Base-by-base conservation (phyloP, 1,140 invertebrate genomes). In the Belonocnema kinseyi region DNA sequence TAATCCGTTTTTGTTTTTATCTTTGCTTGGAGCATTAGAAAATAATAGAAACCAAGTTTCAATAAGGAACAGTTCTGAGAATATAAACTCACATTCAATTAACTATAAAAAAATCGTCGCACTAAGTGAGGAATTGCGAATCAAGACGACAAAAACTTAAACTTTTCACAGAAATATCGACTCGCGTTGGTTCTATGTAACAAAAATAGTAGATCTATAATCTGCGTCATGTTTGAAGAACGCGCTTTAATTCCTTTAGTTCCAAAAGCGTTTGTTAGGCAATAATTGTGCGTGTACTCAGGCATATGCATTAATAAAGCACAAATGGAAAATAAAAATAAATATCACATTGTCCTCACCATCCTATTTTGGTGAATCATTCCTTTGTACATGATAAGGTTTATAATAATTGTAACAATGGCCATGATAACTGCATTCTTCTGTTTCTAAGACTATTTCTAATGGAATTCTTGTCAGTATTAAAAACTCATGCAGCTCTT, bases 261-360 rank as follows among this genome's bases (percentile, higher is more conserved):
- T 61, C 33, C 13, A 66, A 66, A 46, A 66, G 61, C 26, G 61
- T 66, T 66, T 66, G 2, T 66, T 66, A 66, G 61, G 26, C 61
- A 66, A 40, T 66, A 12, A 26, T n/a, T 66, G 26, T 73, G 70
- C 77, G 76, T 56, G 54, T 78, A 75, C 52, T 12, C 72, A 50
- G 54, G 74, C 73, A 77, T 76, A 77, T 21, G 58, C 61, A 72
- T 74, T 77, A 74, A 66, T 66, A 73, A 81, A 83, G 82, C 76
- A 73, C 66, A 82, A 84, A 78, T 73, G 77, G 81, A 78, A 79
- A 81, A 72, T 80, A 83, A 84, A 40, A 66, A 83, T 84, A 85
- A 84, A 83, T 86, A 86, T 85, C 85, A 86, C 85, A 85, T 83
- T 83, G 72, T 76, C 77, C 71, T 82, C 56, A 77, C 78, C 70